A percentile compares a stretch with the other conserved stretches of the same genome.
These are phyloP conservation scores for Metridium senile DNA, from an alignment of 92 coral and sea anemone species.

Conservation along the genomic window DNA sequence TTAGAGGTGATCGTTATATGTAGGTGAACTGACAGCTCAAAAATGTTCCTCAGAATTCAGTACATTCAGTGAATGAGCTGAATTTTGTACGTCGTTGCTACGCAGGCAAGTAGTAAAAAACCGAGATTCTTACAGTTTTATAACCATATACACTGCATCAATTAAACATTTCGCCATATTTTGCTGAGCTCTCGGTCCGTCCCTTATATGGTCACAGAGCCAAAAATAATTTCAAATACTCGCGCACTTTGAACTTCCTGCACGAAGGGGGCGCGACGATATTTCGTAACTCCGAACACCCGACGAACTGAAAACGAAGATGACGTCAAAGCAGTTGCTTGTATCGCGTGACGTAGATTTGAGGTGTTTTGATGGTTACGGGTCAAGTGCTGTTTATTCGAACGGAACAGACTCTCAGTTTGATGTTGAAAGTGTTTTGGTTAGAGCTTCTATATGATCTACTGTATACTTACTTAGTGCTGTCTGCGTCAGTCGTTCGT, in stretches of 20 bases:
- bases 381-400: not conserved
- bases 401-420: not conserved
- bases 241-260: not conserved
- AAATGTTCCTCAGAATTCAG: no score
- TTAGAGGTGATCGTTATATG: no score
- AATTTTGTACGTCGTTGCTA: no score
- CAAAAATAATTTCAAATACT: not conserved
- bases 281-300: not conserved
- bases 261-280: slow-evolving; percentile 10
- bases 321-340: slow-evolving; percentile 23
- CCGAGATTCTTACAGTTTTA: no score
- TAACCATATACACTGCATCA: no score
- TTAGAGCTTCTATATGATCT: not conserved
- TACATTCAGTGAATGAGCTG: no score
- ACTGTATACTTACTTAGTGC: not conserved
- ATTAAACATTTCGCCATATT: no score
- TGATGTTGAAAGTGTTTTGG: not conserved
- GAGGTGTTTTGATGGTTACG: not conserved
- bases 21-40: no score
- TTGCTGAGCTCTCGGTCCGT: no score
- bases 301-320: slow-evolving; percentile 25
- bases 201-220: not conserved
- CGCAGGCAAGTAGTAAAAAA: no score
- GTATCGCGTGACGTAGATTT: not conserved
- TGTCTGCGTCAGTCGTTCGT: not conserved